Base-by-base conservation (phyloP, 2,888 invertebrate genomes). In the Tortrix viridana region DNA sequence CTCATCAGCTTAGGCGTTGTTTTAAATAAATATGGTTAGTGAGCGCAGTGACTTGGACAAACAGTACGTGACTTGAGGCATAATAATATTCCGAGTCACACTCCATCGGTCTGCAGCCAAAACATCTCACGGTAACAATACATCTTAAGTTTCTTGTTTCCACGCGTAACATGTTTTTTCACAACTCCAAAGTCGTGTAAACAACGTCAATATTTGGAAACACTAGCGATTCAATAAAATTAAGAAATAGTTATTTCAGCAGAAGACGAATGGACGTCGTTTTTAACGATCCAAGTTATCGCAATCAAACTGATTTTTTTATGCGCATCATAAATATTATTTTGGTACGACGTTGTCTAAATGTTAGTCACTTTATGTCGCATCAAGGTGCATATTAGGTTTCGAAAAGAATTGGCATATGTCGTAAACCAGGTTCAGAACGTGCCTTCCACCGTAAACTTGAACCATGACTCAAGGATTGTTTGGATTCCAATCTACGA, bases 361-460 rank as follows among this genome's bases (percentile, higher is more conserved):
- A 57, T 23, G 44, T 18, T 16, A 7, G 61, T 41, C 52, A 23
- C 44, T 52, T 47, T 56, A 37, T 23, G 56, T 57, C 46, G 22
- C 50, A 49, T 52, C 47, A 32, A 58, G 48, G 32, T 53, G 38
- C 58, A 52, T 63, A 58, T 58, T 53, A 58, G 52, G 58, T 63
- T 53, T 63, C 58, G 12, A 47, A 26, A 14, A 58, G 22, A 32
- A 32, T 58, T 52, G 53, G 41, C 58, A 58, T 58, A 47, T 32
- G 41, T 63, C 57, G 47, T 63, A 63, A 63, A 63, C 48, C 58
- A 20, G 43, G 53, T 16, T 20, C 22, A 19, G 74, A 83, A 85
- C 88, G 88, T 89, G 89, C 86, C 80, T 84, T 85, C 82, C 84
- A 81, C 71, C 79, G 79, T 74, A 77, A 84, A 82, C 82, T 75